Conservation (phyloP, 2,888 invertebrate species). For the Sphinx pinastri region DNA sequence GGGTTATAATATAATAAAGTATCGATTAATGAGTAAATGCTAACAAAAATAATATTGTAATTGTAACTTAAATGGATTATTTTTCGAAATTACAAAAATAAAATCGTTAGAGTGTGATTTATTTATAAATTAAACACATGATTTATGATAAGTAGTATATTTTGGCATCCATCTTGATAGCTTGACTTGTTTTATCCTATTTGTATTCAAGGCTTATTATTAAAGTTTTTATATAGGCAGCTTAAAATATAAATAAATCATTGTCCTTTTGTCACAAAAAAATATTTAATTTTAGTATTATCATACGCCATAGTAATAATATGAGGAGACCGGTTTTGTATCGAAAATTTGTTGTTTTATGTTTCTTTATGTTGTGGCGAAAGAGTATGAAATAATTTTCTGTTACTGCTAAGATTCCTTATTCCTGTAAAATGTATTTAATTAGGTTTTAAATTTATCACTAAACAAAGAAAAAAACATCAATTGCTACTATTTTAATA, state of each 20-base stretch:
- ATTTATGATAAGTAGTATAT: not conserved
- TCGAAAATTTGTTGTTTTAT: not conserved
- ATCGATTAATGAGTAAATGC: no score
- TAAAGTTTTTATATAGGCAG: not conserved
- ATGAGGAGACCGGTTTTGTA: not conserved
- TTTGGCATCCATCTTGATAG: not conserved
- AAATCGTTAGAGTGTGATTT: no score
- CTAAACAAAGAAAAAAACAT: no score
- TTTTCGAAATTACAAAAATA: no score
- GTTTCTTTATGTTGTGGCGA: not conserved
- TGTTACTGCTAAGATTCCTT: no score
- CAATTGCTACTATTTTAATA: no score
- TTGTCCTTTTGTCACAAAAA: not conserved
- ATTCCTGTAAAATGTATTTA: not conserved
- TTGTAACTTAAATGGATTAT: no score
- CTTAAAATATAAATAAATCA: constrained; percentile 7
- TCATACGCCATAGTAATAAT: not conserved
- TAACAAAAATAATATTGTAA: no score
- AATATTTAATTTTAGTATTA: not conserved
- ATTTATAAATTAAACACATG: not conserved
- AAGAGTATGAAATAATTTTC: not conserved
- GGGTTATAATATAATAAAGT: no score
- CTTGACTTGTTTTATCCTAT: not conserved
- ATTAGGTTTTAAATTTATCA: no score
- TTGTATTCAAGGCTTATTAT: not conserved